phyloP scores from a whole-genome alignment of 1,140 invertebrate species.

The Tetramorium parvispinum region DNA sequence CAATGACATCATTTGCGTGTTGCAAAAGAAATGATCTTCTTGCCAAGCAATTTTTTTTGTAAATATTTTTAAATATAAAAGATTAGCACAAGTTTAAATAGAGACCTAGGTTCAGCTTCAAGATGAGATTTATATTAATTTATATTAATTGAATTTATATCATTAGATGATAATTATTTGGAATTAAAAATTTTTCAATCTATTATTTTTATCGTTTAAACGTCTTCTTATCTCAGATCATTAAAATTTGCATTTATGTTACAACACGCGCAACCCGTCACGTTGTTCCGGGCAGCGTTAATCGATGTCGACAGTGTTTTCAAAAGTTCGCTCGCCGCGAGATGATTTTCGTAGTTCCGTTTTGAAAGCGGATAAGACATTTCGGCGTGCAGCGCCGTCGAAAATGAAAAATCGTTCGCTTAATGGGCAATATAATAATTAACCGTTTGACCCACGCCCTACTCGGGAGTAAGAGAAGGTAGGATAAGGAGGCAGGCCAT shows the following conservation, averaged over 20 bases:
- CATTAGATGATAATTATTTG: background rate
- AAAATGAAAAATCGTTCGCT: conserved; percentile 76
- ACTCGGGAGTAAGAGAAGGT: conserved; percentile 14
- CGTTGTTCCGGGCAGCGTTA: background rate
- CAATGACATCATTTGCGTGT: background rate
- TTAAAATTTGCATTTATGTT: conserved; percentile 14
- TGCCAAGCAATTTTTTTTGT: background rate
- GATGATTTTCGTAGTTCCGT: conserved; percentile 22
- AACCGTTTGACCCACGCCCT: conserved; percentile 74
- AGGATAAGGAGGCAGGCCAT: conserved; percentile 64
- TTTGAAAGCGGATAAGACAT: conserved; percentile 11
- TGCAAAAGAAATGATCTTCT: too few species aligned
- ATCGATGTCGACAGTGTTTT: background rate
- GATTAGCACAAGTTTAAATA: background rate
- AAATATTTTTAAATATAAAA: background rate
- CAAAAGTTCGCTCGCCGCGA: background rate
- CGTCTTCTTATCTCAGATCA: background rate
- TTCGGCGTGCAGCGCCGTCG: conserved; percentile 22
- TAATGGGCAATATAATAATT: conserved; percentile 80
- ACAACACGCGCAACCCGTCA: background rate
- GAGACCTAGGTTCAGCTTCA: background rate
- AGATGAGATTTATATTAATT: background rate
- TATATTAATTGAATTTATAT: background rate
- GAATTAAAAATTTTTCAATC: background rate
- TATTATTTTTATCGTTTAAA: background rate